These are phyloP conservation scores for Elephantulus edwardii DNA, from an alignment of 2,113 vertebrate genomes.

Conservation along the genomic window DNA sequence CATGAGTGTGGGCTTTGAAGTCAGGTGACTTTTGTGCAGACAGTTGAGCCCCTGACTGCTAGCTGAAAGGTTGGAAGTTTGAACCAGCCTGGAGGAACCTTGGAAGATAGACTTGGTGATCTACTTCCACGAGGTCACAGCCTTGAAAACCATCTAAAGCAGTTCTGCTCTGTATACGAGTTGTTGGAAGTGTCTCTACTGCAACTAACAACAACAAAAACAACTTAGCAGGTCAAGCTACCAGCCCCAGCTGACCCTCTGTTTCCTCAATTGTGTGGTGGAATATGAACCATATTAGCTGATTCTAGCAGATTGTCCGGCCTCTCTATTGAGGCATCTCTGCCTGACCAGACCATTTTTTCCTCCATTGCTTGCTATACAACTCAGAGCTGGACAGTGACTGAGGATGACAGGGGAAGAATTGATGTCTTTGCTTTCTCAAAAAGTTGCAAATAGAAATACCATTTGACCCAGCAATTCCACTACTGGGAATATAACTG, in stretches of 20 bases:
- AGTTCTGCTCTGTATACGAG: background rate
- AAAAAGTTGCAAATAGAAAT: no score
- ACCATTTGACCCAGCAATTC: no score
- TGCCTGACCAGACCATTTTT: no score
- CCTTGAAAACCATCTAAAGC: background rate
- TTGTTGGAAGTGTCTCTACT: background rate
- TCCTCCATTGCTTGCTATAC: no score
- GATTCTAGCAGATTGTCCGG: no score
- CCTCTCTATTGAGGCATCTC: no score
- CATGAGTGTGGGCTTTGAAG: background rate
- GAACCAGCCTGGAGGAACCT: background rate
- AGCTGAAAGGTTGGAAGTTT: background rate
- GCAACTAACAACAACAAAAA: background rate
- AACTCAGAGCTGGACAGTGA: no score
- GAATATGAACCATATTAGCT: background rate
- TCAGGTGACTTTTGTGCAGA: background rate
- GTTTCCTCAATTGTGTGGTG: background rate
- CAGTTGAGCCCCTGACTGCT: background rate
- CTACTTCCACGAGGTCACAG: background rate
- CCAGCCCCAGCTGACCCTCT: background rate
- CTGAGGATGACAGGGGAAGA: no score
- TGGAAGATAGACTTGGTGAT: background rate
- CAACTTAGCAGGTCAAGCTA: rapidly evolving
- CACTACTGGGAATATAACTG: no score
- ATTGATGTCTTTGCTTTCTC: no score